Percentiles rank a stretch among this genome's conserved stretches.
Conservation (phyloP, 2,888 invertebrate species). For the Watsonalla cultraria region DNA sequence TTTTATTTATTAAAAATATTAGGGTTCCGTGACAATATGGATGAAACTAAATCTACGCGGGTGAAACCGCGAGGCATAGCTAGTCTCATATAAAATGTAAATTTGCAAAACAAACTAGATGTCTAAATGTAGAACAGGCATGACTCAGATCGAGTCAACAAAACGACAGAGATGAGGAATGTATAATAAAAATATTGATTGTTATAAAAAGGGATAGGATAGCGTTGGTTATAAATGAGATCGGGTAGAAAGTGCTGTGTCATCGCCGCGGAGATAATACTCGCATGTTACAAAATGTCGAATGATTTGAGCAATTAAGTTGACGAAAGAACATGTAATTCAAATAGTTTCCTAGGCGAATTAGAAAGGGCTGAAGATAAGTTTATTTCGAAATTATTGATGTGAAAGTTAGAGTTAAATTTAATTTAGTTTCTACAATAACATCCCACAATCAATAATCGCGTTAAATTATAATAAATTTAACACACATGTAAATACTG, state of each 20-base stretch:
- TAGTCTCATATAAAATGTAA: conserved; percentile 8
- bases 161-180: conserved; percentile 34
- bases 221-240: conserved; percentile 46
- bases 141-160: conserved; percentile 47
- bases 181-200: conserved; percentile 57
- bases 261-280: conserved; percentile 52
- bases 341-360: no score
- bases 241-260: conserved; percentile 51
- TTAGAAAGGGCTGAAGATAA: no score
- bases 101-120: conserved; percentile 13
- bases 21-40: no score
- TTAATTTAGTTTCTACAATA: no score
- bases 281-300: conserved; percentile 15
- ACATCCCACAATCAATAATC: no score
- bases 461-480: no score
- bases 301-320: conserved; percentile 33
- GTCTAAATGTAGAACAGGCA: conserved; percentile 33
- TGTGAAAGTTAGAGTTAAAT: no score
- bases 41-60: no score
- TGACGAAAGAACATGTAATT: background rate
- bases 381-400: no score
- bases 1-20: no score
- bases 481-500: no score
- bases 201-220: conserved; percentile 46
- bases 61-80: no score